phyloP scores from a whole-genome alignment of 1,140 invertebrate species.

The Vanessa atalanta region DNA sequence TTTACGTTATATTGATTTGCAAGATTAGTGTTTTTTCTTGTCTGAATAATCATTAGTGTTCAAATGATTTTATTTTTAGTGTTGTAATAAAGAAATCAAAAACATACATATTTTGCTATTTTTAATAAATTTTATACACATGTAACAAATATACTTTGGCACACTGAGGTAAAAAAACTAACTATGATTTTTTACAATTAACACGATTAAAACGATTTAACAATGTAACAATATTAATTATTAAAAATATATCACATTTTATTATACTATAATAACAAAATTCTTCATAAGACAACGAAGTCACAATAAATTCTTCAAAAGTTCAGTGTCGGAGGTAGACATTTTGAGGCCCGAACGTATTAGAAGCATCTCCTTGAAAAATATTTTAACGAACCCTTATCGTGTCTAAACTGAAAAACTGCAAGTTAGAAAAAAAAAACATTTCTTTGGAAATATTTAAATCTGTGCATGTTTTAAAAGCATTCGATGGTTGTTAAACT shows the following conservation, averaged over 20 bases:
- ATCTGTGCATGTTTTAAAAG: no score
- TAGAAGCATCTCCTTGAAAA: slow-evolving; percentile 62
- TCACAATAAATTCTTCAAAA: slow-evolving; percentile 45
- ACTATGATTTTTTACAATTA: slow-evolving; percentile 34
- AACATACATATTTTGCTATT: slow-evolving; percentile 33
- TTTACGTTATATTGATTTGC: no score
- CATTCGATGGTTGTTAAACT: neutral
- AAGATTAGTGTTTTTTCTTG: no score
- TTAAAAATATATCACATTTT: slow-evolving; percentile 33
- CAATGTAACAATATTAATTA: slow-evolving; percentile 19
- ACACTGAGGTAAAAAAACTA: slow-evolving; percentile 36
- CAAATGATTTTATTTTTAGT: neutral
- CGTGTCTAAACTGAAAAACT: slow-evolving; percentile 73
- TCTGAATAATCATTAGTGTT: no score
- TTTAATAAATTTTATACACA: slow-evolving; percentile 39
- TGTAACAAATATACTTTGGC: slow-evolving; percentile 41
- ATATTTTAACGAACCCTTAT: slow-evolving; percentile 69
- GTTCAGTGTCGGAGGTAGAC: slow-evolving; percentile 24
- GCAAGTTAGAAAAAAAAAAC: slow-evolving; percentile 46
- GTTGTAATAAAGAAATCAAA: slow-evolving; percentile 26
- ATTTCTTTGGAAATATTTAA: neutral
- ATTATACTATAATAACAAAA: slow-evolving; percentile 36
- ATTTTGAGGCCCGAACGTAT: slow-evolving; percentile 36
- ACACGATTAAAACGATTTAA: slow-evolving; percentile 37
- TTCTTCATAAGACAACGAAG: slow-evolving; percentile 26